These are phyloP conservation scores for Pygoscelis adeliae DNA, from an alignment of 2,113 vertebrate species.

Conservation along the genomic window DNA sequence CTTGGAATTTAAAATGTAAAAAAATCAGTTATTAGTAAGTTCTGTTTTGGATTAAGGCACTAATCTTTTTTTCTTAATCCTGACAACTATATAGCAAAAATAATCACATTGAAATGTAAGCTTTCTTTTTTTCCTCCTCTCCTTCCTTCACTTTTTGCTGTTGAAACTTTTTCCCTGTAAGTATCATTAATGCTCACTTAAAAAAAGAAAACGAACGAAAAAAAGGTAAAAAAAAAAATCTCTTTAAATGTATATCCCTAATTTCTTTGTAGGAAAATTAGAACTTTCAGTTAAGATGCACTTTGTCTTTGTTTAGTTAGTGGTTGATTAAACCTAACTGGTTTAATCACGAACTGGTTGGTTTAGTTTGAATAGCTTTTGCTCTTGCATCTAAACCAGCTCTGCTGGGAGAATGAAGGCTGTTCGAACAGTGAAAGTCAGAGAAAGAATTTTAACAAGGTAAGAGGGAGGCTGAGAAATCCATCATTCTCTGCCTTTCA, in stretches of 20 bases:
- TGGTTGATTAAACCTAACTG: background rate
- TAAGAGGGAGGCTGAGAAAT: background rate
- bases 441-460: background rate
- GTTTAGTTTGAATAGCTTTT: background rate
- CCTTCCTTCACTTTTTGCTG: background rate
- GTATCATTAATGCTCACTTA: background rate
- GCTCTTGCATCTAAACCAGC: background rate
- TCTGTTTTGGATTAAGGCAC: background rate
- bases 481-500: background rate
- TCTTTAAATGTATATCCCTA: background rate
- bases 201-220: background rate
- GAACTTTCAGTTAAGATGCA: background rate
- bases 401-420: background rate
- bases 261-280: background rate
- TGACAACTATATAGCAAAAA: background rate
- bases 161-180: background rate
- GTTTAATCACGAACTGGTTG: background rate
- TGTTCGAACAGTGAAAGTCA: background rate
- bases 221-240: background rate
- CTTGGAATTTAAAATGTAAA: background rate
- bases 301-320: background rate
- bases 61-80: background rate
- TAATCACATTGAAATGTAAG: background rate
- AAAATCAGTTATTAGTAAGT: background rate
- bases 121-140: background rate